Base-by-base conservation (phyloP, 2,888 invertebrate genomes). In the Platerodrilus igneus region DNA sequence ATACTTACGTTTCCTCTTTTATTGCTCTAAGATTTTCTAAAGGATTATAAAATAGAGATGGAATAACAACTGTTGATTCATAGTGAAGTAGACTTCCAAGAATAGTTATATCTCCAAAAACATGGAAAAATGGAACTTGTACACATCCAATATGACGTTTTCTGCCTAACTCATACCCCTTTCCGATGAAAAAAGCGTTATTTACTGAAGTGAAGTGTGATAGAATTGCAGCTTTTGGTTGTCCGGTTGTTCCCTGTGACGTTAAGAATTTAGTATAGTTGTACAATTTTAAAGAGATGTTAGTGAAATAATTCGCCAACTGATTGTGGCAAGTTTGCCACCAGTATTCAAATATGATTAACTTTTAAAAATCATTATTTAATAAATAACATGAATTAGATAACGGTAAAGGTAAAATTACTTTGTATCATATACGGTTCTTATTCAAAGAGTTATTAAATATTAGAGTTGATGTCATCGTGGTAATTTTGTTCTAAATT, bases 81-180 rank as follows among this genome's bases (percentile, higher is more conserved):
- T 75, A 70, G 17, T 78, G 70, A 14, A 86, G 57, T 4, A 70
- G 72, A 0, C 73, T 68, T 18, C 84, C 53, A 13, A 79, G 69
- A 0, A 79, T 80, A 29, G 79, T 68, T 1, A 81, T 74, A 40
- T 81, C 77, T 0, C 89, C 91, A 60, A 79, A 90, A 20, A 83
- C 86, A 63, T 93, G 92, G 61, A 88, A 91, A 11, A 88, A 70
- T 0, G 90, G 90, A 9, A 86, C 82, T 56, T 84, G 83, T 3
- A 79, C 55, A 47, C 79, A 81, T 37, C 78, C 66, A 39, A 56
- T 76, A 10, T 73, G 69, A 49, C 74, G 69, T 17, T 66, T 71
- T 13, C 68, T 61, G 30, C 69, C 50, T 1, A 76, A 56, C 7
- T 66, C 66, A 27, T 68, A 65, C 43, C 78, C 67, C 18, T 60